phyloP scores from a whole-genome alignment of 2,888 invertebrate genomes.

The Drosophila dives region DNA sequence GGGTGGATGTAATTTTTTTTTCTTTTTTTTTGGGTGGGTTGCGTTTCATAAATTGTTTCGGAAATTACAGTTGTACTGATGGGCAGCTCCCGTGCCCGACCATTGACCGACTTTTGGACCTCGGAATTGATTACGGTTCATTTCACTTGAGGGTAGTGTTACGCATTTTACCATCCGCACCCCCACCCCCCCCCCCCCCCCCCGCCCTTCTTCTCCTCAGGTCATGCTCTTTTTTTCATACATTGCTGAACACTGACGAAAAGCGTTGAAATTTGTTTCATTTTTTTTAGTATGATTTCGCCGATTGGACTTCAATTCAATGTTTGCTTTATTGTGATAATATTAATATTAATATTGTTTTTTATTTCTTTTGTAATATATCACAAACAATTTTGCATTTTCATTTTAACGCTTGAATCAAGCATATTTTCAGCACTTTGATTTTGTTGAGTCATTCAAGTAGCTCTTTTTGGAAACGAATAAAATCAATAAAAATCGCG shows the following conservation, averaged over 20 bases:
- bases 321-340: slow-evolving; percentile 43
- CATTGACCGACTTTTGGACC: slow-evolving; percentile 41
- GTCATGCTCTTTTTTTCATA: neutral
- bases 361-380: slow-evolving; percentile 6
- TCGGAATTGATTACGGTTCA: slow-evolving; percentile 76
- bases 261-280: slow-evolving; percentile 25
- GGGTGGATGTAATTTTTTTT: neutral
- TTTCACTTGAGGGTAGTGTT: slow-evolving; percentile 64
- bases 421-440: neutral
- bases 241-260: slow-evolving; percentile 21
- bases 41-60: slow-evolving; percentile 65
- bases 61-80: slow-evolving; percentile 61
- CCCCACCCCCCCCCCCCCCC: neutral
- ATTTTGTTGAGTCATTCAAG: slow-evolving; percentile 3
- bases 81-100: slow-evolving; percentile 21
- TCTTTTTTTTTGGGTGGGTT: neutral
- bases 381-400: slow-evolving; percentile 9
- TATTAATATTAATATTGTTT: slow-evolving; percentile 53
- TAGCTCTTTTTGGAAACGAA: neutral
- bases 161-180: neutral
- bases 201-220: neutral
- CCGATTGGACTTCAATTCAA: slow-evolving; percentile 9
- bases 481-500: neutral
- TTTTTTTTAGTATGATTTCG: slow-evolving; percentile 12
- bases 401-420: slow-evolving; percentile 9